A percentile compares a stretch with the other conserved stretches of the same genome.
Evolutionary conservation across 2,797 vertebrate species (phyloP).

Genomic region (Oreochromis grahami): DNA sequence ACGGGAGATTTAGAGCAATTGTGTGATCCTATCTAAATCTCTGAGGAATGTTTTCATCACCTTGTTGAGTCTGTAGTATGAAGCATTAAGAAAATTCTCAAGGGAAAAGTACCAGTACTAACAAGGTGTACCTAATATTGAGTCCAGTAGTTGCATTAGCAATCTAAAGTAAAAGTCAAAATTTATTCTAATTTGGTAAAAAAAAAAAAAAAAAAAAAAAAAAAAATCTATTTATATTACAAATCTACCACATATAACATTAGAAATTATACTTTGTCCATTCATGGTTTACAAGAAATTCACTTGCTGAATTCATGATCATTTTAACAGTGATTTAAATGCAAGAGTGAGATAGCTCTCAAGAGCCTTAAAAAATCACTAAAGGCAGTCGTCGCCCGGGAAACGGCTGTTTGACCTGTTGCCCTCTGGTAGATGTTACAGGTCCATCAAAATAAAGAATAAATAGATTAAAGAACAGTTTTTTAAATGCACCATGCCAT

Average conservation of each 20-base stretch:
- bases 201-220: neutral
- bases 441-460: neutral
- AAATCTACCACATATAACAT: neutral
- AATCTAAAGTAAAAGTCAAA: neutral
- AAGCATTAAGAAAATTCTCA: neutral
- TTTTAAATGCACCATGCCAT: neutral
- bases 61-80: neutral
- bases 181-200: neutral
- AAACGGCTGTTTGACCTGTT: neutral
- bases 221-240: neutral
- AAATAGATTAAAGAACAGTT: neutral
- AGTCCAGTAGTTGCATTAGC: neutral
- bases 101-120: neutral
- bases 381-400: fast-evolving
- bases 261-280: neutral
- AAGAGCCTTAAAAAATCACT: neutral
- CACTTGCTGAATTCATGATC: neutral
- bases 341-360: neutral
- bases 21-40: neutral
- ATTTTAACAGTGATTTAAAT: neutral
- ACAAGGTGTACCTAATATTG: neutral
- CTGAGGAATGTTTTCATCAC: neutral
- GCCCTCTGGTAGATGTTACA: neutral
- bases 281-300: neutral
- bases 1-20: neutral